Conservation (phyloP, 2,113 vertebrate genomes). For the Osmerus eperlanus region DNA sequence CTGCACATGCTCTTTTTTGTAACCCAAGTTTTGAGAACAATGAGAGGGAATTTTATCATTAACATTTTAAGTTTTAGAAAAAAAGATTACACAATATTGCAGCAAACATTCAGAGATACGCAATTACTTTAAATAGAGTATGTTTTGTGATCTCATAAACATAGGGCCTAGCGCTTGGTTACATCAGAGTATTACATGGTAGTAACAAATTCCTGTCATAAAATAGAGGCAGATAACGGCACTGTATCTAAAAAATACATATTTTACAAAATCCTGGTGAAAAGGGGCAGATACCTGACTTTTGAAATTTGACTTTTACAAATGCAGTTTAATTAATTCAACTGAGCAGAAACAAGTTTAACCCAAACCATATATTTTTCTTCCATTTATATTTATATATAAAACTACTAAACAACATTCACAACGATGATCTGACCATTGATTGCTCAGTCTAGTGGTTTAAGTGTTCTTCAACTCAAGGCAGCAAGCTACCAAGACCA, state of each 20-base stretch:
- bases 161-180: not conserved
- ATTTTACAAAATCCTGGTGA: not conserved
- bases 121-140: not conserved
- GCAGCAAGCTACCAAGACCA: not conserved
- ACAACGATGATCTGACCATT: not conserved
- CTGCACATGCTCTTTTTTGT: not conserved
- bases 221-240: not conserved
- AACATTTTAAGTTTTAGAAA: slow-evolving; percentile 4
- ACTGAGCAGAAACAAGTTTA: not conserved
- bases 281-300: not conserved
- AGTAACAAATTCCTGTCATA: not conserved
- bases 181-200: not conserved
- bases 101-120: too few species aligned
- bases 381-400: too few species aligned
- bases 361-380: not conserved
- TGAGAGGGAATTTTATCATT: slow-evolving; percentile 34
- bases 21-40: slow-evolving; percentile 33
- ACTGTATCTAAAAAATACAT: not conserved
- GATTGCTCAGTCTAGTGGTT: not conserved
- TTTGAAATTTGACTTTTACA: not conserved
- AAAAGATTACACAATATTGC: not conserved
- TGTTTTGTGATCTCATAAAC: not conserved
- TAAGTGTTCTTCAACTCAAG: not conserved
- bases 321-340: not conserved
- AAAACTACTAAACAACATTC: too few species aligned